Evolutionary conservation across 2,888 invertebrate species (phyloP), one percentile per base, ranked within the genome.

Genomic region (Cacoxenus indagator): DNA sequence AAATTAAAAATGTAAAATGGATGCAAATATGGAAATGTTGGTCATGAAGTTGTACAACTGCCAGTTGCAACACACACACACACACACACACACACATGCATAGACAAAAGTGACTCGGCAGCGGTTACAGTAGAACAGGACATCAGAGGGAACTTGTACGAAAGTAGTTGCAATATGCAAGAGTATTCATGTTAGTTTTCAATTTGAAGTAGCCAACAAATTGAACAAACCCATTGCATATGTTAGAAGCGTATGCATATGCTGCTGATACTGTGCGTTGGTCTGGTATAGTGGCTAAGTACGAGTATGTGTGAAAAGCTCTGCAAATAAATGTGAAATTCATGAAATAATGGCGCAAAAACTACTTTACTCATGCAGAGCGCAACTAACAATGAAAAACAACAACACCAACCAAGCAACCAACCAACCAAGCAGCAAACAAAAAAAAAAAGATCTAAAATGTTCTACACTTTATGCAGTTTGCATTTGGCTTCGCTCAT

Each of bases 301-400:
- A 31, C 4, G 29, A 61, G 61, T 61, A 8, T 31, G 22, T 31
- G 31, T 22, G n/a, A 27, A 61, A 26, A 26, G 24, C 6, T 45
- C 70, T 78, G n/a, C n/a, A 73, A 82, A 82, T 76, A 82, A 82
- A 80, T 80, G 82, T 69, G 75, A 75, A 76, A 76, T 82, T 76
- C 76, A 77, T 77, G 75, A 77, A 75, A 80, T 78, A 81, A 82
- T 78, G 73, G 81, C 70, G 75, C 74, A 73, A 78, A 82, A 81
- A 37, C 8, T 11, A 76, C 76, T 80, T 79, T 72, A 72, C 74
- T 67, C 4, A 1, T 17, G 31, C 61, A 24, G 26, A 19, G 14
- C 51, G 71, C 26, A 45, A 67, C 51, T 62, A 69, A 54, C 70
- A 68, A 66, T 68, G 72, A 1, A 67, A 51, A 67, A 61, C 54